Evolutionary conservation across 2,113 vertebrate genomes (phyloP).

Genomic region (Oceanodroma tethys): DNA sequence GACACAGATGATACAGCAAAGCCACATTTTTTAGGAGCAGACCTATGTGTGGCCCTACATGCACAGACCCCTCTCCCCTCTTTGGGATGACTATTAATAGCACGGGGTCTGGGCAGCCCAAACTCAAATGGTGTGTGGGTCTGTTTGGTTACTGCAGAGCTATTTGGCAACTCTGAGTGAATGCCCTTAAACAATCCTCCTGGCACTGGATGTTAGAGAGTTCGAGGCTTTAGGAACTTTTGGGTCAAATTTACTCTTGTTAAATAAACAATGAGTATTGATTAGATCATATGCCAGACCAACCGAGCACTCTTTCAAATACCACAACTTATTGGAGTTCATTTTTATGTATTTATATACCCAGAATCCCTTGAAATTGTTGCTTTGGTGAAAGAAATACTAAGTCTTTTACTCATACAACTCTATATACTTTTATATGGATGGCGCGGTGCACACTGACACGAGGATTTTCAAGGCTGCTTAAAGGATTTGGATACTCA

Average conservation of each 20-base stretch:
- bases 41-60: neutral
- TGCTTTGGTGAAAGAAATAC: neutral
- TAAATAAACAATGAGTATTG: conserved; percentile 7
- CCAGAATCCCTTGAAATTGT: neutral
- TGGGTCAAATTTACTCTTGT: neutral
- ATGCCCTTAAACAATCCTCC: neutral
- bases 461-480: neutral
- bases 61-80: neutral
- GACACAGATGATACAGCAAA: neutral
- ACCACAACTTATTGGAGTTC: neutral
- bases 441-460: neutral
- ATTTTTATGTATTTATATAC: neutral
- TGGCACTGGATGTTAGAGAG: neutral
- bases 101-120: neutral
- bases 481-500: neutral
- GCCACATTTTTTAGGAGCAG: neutral
- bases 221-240: neutral
- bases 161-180: neutral
- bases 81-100: neutral
- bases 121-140: neutral
- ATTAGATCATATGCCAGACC: neutral
- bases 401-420: neutral
- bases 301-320: neutral
- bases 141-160: neutral
- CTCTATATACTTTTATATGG: neutral